Conservation (phyloP, 1,140 invertebrate genomes). For the Anagrus nilaparvatae region DNA sequence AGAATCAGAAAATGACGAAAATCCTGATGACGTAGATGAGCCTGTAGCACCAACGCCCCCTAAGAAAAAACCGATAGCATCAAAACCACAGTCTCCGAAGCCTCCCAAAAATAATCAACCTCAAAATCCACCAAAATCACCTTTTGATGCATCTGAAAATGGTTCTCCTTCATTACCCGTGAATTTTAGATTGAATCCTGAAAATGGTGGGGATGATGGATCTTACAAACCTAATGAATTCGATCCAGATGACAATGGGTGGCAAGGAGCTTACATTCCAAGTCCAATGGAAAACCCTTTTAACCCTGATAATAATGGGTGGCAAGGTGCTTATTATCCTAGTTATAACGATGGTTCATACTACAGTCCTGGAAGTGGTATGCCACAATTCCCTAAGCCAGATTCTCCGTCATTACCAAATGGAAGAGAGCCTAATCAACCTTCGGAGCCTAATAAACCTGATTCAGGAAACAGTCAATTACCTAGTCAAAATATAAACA, state of each 20-base stretch:
- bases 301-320: conserved; percentile 1
- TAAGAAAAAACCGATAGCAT: background rate
- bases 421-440: background rate
- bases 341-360: background rate
- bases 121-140: background rate
- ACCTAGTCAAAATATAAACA: no score
- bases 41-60: background rate
- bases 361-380: background rate
- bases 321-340: conserved; percentile 10
- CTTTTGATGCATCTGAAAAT: background rate
- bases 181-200: background rate
- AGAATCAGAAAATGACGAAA: no score
- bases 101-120: background rate
- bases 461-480: no score
- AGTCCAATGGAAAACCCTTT: background rate
- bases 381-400: background rate
- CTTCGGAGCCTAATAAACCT: background rate
- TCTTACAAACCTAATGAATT: background rate
- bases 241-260: conserved; percentile 13
- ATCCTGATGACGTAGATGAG: background rate
- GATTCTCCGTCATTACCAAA: background rate
- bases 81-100: background rate
- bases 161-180: no score
- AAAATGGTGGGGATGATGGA: conserved; percentile 1
- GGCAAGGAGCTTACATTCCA: conserved; percentile 9